Conservation (phyloP, 2,888 invertebrate genomes). For the Ormyrus thymus region DNA sequence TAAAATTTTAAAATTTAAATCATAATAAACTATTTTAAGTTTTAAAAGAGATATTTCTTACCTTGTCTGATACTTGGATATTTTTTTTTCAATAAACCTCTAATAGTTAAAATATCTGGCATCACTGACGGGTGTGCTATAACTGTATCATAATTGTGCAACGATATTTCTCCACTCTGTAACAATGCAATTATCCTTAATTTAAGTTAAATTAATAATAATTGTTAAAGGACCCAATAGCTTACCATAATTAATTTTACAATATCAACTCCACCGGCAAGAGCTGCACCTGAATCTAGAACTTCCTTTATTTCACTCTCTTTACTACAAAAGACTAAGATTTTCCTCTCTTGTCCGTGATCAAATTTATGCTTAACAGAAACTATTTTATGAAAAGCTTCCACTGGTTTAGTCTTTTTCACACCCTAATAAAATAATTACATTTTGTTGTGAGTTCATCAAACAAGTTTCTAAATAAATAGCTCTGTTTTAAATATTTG, state of each 20-base stretch:
- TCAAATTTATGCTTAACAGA: constrained; percentile 83
- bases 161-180: constrained; percentile 78
- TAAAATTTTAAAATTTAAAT: constrained; percentile 15
- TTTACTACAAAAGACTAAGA: constrained; percentile 86
- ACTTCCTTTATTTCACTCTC: constrained; percentile 79
- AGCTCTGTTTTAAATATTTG: too few relatives aligned
- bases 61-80: constrained; percentile 81
- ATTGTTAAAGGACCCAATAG: background rate
- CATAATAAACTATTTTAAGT: background rate
- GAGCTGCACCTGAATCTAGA: constrained; percentile 82
- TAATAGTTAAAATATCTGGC: constrained; percentile 84
- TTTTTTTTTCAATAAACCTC: constrained; percentile 86
- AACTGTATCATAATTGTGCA: constrained; percentile 84
- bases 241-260: constrained; percentile 84
- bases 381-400: constrained; percentile 82
- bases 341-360: constrained; percentile 81
- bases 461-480: constrained; percentile 12
- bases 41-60: constrained; percentile 42
- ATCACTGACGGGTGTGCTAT: constrained; percentile 88
- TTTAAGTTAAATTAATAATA: background rate
- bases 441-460: constrained; percentile 7
- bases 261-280: constrained; percentile 84
- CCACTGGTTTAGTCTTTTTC: constrained; percentile 80
- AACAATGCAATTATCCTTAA: background rate
- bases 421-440: constrained; percentile 56